Percentiles rank a stretch among this genome's conserved stretches.
Evolutionary conservation across 2,888 invertebrate genomes (phyloP).

Genomic region (Rhopalosiphum nymphaeae): DNA sequence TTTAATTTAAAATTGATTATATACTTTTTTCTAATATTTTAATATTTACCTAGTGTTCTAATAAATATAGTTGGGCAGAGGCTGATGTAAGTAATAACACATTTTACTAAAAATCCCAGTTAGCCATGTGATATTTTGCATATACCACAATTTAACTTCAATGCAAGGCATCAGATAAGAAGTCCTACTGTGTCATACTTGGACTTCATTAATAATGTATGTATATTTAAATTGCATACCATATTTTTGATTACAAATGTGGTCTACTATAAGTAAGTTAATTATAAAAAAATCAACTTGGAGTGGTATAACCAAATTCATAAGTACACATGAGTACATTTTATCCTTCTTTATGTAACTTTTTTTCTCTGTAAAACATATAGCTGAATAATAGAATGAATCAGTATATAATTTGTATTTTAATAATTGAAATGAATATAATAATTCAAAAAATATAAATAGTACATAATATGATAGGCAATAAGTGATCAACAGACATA

Average conservation of each 20-base stretch:
- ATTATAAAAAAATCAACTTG: slow-evolving; percentile 39
- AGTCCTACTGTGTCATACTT: slow-evolving; percentile 15
- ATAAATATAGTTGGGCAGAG: slow-evolving; percentile 42
- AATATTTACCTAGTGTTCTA: slow-evolving; percentile 51
- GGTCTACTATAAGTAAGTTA: background rate
- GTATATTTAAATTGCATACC: slow-evolving; percentile 26
- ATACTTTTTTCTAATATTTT: slow-evolving; percentile 25
- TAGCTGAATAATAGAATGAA: slow-evolving; percentile 37
- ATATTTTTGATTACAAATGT: slow-evolving; percentile 5
- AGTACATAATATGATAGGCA: background rate
- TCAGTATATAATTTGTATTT: slow-evolving; percentile 16
- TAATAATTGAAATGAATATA: slow-evolving; percentile 10
- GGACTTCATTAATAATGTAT: slow-evolving; percentile 24
- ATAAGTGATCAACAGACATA: background rate
- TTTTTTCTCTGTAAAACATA: slow-evolving; percentile 52
- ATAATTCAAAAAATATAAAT: slow-evolving; percentile 8
- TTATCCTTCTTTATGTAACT: slow-evolving; percentile 34
- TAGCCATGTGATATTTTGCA: slow-evolving; percentile 41
- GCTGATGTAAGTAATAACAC: slow-evolving; percentile 36
- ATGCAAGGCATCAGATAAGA: slow-evolving; percentile 37
- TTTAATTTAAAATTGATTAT: slow-evolving; percentile 10
- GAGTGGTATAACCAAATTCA: slow-evolving; percentile 26
- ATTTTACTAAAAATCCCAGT: slow-evolving; percentile 47
- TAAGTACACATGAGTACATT: slow-evolving; percentile 14
- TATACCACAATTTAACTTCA: slow-evolving; percentile 29